phyloP scores from a whole-genome alignment of 2,797 vertebrate genomes.

The Nannoperca australis region DNA sequence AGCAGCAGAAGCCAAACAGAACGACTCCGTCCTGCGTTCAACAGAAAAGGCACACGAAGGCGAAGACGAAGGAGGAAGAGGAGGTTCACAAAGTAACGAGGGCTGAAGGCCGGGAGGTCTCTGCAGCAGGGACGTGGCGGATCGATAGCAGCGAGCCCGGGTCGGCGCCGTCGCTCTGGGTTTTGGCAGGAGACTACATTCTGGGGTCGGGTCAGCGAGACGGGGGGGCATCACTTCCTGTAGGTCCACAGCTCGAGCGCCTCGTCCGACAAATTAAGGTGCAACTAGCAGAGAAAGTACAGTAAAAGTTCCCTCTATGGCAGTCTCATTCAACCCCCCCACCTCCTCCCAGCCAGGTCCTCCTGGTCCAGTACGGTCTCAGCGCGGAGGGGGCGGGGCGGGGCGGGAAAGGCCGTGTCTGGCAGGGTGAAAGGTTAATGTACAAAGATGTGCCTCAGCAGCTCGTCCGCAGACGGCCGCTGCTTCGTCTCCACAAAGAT shows the following conservation, averaged over 20 bases:
- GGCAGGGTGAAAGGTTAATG: slow-evolving; percentile 85
- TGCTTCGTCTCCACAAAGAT: slow-evolving; percentile 98
- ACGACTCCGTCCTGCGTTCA: too few species aligned
- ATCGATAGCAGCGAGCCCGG: slow-evolving; percentile 79
- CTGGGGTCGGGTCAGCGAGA: slow-evolving; percentile 74
- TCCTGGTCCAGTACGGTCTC: slow-evolving; percentile 58
- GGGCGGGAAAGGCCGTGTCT: slow-evolving; percentile 69
- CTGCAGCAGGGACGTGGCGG: slow-evolving; percentile 32
- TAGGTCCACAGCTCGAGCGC: slow-evolving; percentile 60
- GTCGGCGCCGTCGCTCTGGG: slow-evolving; percentile 58
- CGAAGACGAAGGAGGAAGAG: too few species aligned
- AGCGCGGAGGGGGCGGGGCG: slow-evolving; percentile 50
- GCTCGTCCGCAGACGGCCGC: slow-evolving; percentile 95
- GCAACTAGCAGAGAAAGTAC: slow-evolving; percentile 81
- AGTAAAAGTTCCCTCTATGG: slow-evolving; percentile 51
- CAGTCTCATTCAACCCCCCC: slow-evolving; percentile 63
- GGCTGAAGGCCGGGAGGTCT: slow-evolving; percentile 14
- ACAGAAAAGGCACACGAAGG: too few species aligned
- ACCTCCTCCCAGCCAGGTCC: slow-evolving; percentile 23
- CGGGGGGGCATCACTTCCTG: slow-evolving; percentile 45
- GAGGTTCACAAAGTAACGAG: too few species aligned
- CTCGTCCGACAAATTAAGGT: slow-evolving; percentile 89
- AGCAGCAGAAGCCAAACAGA: too few species aligned
- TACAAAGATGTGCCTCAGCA: slow-evolving; percentile 95
- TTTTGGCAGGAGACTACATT: slow-evolving; percentile 83